Percentiles rank a stretch among this genome's conserved stretches.
Evolutionary conservation across 2,113 vertebrate species (phyloP).

Genomic region (Arvicanthis niloticus): DNA sequence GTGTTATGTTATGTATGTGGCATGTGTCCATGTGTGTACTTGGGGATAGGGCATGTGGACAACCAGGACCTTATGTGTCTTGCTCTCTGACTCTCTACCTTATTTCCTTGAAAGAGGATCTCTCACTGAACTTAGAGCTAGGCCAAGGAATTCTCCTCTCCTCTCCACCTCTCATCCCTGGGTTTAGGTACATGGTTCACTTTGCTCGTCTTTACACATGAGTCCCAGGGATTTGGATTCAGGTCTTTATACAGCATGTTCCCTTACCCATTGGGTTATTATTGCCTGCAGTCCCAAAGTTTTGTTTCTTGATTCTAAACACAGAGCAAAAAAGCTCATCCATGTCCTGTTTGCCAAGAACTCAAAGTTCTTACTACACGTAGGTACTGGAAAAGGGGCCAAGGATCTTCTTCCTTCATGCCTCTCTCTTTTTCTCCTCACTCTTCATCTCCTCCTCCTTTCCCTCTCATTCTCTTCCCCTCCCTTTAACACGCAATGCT

Average conservation of each 20-base stretch:
- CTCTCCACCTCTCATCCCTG: neutral
- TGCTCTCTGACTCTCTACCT: neutral
- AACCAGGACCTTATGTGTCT: too few relatives aligned
- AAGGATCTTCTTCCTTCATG: neutral
- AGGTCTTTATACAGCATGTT: neutral
- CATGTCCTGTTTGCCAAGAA: slow-evolving; percentile 20
- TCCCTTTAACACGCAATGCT: neutral
- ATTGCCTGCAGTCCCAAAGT: neutral
- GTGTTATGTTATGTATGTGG: neutral
- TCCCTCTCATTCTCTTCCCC: too few relatives aligned
- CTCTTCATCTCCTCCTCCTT: too few relatives aligned
- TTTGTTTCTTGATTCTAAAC: neutral
- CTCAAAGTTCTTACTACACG: neutral
- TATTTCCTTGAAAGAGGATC: neutral
- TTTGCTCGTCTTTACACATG: neutral
- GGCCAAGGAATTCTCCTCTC: neutral
- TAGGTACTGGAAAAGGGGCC: neutral
- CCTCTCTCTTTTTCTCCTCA: neutral
- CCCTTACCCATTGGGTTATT: neutral
- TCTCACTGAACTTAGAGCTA: neutral
- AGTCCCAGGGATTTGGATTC: neutral
- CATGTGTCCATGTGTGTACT: neutral
- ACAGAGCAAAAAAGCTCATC: neutral
- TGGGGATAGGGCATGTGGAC: neutral
- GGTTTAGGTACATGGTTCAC: too few relatives aligned